These are phyloP conservation scores for Drosophila rubida DNA, from an alignment of 2,888 invertebrate genomes.

Conservation along the genomic window DNA sequence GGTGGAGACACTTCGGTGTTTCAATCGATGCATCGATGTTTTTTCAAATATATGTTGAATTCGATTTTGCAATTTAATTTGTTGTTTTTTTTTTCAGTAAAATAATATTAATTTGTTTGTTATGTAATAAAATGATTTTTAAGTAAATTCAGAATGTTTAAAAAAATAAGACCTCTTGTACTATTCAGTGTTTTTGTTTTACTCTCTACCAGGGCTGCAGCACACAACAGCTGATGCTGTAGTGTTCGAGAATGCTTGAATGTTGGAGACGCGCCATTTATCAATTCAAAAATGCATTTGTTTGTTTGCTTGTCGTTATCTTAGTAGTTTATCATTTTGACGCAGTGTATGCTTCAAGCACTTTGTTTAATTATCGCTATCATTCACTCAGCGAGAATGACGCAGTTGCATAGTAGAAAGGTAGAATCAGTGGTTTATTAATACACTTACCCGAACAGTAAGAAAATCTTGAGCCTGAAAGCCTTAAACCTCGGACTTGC, in stretches of 20 bases:
- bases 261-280: conserved; percentile 19
- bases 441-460: conserved; percentile 19
- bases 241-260: conserved; percentile 9
- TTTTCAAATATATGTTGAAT: background rate
- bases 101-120: background rate
- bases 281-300: conserved; percentile 18
- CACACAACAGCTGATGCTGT: conserved; percentile 10
- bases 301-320: conserved; percentile 32
- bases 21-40: background rate
- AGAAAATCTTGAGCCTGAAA: conserved; percentile 20
- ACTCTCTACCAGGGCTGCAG: conserved; percentile 24
- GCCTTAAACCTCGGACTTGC: conserved; percentile 19
- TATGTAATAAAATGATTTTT: too few species aligned
- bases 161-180: background rate
- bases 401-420: conserved; percentile 20
- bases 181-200: background rate
- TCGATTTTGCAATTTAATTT: background rate
- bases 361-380: background rate
- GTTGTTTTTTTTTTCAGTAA: background rate
- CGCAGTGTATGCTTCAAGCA: conserved; percentile 11
- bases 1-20: background rate
- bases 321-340: conserved; percentile 22
- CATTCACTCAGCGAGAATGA: conserved; percentile 5
- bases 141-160: too few species aligned
- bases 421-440: background rate